Evolutionary conservation across 2,888 invertebrate genomes (phyloP).

Genomic region (Tinea pellionella): DNA sequence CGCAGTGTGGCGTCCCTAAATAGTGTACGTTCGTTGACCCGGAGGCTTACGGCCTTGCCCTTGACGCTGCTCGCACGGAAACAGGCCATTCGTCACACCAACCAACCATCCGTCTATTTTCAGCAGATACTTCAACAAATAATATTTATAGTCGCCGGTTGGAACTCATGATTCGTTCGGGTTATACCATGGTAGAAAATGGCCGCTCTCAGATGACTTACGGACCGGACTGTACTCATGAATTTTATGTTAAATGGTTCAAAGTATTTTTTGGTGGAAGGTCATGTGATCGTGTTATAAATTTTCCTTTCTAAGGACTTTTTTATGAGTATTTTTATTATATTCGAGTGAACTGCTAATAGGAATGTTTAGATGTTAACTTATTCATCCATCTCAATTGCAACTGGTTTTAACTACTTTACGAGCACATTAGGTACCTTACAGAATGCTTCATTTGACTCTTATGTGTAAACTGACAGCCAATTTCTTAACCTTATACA

Average conservation of each 20-base stretch:
- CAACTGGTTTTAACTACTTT: too few relatives aligned
- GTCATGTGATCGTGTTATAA: background rate
- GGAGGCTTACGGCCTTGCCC: conserved; percentile 11
- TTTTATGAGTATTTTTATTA: background rate
- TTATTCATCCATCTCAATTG: background rate
- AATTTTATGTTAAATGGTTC: background rate
- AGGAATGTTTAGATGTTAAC: background rate
- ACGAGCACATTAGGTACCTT: too few relatives aligned
- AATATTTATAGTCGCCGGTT: conserved; percentile 14
- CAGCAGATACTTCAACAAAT: conserved; percentile 15
- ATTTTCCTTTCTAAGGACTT: background rate
- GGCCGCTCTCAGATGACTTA: background rate
- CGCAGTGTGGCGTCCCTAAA: conserved; percentile 33
- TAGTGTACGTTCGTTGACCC: conserved; percentile 40
- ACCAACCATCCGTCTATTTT: conserved; percentile 18
- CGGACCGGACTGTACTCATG: background rate
- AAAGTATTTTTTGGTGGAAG: background rate
- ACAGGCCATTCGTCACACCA: conserved; percentile 32
- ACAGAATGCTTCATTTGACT: too few relatives aligned
- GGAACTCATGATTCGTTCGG: background rate
- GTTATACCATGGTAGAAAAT: background rate
- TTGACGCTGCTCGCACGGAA: conserved; percentile 19
- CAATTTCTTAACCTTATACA: too few relatives aligned
- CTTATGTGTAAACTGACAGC: too few relatives aligned
- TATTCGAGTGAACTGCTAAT: background rate